Percentiles rank a stretch among this genome's conserved stretches.
These are phyloP conservation scores for Pollenia amentaria DNA, from an alignment of 2,888 invertebrate genomes.

Conservation along the genomic window DNA sequence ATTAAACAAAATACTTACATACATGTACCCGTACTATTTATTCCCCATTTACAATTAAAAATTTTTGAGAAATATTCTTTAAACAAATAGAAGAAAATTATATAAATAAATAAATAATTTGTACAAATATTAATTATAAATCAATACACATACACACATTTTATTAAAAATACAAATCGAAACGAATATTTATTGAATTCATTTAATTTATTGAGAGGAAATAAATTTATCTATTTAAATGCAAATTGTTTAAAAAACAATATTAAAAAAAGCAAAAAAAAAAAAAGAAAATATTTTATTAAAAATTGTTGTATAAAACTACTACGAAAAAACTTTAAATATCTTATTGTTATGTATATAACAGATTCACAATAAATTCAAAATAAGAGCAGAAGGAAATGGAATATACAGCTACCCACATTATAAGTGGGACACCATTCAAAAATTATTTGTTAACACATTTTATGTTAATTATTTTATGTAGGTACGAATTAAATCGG, in stretches of 20 bases:
- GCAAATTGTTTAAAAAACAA: slow-evolving; percentile 40
- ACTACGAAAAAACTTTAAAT: neutral
- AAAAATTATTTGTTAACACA: too few species aligned
- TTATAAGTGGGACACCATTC: too few species aligned
- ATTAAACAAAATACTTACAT: neutral
- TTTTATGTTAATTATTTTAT: too few species aligned
- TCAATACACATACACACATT: neutral
- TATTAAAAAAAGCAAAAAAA: neutral
- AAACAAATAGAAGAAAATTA: neutral
- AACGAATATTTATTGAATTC: slow-evolving; percentile 11
- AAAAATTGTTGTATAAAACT: slow-evolving; percentile 41
- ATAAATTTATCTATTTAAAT: slow-evolving; percentile 39
- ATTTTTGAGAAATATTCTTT: neutral
- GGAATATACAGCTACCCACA: too few species aligned
- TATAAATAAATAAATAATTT: slow-evolving; percentile 3
- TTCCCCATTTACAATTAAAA: neutral
- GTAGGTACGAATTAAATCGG: too few species aligned
- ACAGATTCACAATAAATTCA: neutral
- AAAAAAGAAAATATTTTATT: slow-evolving; percentile 24
- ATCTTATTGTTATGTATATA: slow-evolving; percentile 9
- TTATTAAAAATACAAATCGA: slow-evolving; percentile 26
- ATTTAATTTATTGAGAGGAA: slow-evolving; percentile 39
- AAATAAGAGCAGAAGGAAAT: neutral
- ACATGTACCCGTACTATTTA: neutral
- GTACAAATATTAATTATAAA: slow-evolving; percentile 25